phyloP scores from a whole-genome alignment of 2,113 vertebrate genomes.

The Eublepharis macularius region DNA sequence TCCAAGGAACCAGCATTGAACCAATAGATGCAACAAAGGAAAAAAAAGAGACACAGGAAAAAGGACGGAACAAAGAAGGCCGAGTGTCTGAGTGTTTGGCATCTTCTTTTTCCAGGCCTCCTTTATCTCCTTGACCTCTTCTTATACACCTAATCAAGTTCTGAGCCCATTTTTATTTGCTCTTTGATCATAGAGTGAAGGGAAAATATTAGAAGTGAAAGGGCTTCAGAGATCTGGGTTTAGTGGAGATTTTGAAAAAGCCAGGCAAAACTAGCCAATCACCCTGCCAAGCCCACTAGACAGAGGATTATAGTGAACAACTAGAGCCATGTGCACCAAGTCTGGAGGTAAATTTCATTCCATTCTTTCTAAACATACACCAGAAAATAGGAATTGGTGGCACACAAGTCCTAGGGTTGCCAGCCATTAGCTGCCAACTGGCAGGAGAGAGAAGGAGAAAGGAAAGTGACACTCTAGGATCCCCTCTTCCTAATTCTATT shows the following conservation, averaged over 20 bases:
- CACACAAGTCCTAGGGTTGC: too few species aligned
- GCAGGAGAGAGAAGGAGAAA: too few species aligned
- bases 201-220: neutral
- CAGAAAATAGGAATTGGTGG: too few species aligned
- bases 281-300: neutral
- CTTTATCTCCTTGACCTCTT: neutral
- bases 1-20: constrained; percentile 46
- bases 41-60: neutral
- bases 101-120: neutral
- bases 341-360: too few species aligned
- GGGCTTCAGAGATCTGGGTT: neutral
- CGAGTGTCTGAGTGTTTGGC: neutral
- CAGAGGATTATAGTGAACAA: neutral
- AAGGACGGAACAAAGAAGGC: neutral
- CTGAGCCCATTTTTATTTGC: neutral
- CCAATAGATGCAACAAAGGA: neutral
- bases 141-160: neutral
- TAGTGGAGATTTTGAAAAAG: neutral
- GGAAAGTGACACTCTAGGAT: too few species aligned
- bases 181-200: neutral
- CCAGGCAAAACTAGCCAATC: neutral
- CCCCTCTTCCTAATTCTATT: too few species aligned
- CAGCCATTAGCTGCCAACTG: too few species aligned
- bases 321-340: neutral
- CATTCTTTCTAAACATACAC: neutral